Conservation (phyloP, 2,113 vertebrate genomes). For the Petrocephalus microphthalmus region DNA sequence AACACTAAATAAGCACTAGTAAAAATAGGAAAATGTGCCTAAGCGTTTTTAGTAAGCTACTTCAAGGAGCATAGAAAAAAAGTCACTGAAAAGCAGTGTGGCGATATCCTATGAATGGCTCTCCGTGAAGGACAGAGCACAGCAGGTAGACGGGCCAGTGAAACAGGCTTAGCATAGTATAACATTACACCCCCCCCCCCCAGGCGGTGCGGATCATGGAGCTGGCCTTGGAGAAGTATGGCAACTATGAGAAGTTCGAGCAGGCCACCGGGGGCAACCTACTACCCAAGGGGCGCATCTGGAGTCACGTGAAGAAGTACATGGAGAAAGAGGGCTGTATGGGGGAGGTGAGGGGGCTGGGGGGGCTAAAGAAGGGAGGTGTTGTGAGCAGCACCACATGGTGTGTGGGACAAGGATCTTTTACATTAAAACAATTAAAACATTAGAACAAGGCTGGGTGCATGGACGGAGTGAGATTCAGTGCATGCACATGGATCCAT, state of each 20-base stretch:
- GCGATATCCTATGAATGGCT: neutral
- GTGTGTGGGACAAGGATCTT: neutral
- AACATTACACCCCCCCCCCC: constrained; percentile 7
- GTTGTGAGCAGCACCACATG: neutral
- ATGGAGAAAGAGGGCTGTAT: constrained; percentile 89
- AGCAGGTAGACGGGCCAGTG: neutral
- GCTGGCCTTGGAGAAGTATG: constrained; percentile 75
- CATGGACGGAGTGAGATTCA: neutral
- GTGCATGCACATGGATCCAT: neutral
- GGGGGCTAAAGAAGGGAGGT: too few relatives aligned
- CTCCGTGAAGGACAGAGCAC: neutral
- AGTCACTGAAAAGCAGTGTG: neutral
- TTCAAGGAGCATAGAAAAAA: neutral
- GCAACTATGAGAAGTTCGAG: constrained; percentile 86
- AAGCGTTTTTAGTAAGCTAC: neutral
- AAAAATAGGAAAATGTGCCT: neutral
- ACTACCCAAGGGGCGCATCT: constrained; percentile 76
- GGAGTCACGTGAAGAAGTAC: constrained; percentile 80
- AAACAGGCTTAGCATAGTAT: neutral
- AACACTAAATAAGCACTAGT: neutral
- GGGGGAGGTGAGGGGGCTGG: constrained; percentile 71
- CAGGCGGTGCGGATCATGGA: constrained; percentile 86
- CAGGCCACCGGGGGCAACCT: constrained; percentile 80
- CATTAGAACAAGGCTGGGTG: neutral
- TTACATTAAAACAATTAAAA: neutral